Evolutionary conservation across 2,888 invertebrate species (phyloP), one percentile per base, ranked within the genome.

Genomic region (Agrypnus murinus): DNA sequence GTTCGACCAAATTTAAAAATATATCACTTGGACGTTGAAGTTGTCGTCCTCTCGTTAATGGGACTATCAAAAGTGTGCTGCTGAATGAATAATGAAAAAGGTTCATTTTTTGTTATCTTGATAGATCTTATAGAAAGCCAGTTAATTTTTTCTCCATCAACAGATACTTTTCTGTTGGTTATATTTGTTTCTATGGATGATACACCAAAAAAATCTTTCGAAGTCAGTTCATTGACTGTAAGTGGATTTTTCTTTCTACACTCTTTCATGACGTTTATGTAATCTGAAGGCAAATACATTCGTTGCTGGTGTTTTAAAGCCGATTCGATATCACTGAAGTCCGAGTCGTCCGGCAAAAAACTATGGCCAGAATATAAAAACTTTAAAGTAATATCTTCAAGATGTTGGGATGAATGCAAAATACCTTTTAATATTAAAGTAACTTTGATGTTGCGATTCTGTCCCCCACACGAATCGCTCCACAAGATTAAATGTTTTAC

Each of bases 401-500:
- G n/a, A n/a, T n/a, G n/a, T n/a, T n/a, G n/a, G n/a, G n/a, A n/a
- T n/a, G n/a, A n/a, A 14, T 62, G 46, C 7, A 65, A 14, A 10
- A 55, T 32, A 32, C 1, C 32, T 67, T 67, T 73, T 31, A 75
- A 53, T 62, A 78, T 69, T 36, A 77, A 63, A 17, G 69, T 65
- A 5, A 75, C 46, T 68, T 76, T 78, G 10, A 77, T 75, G 60
- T 76, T 76, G 1, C 72, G 38, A 40, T 76, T 77, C 60, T 75
- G 77, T 19, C 76, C 77, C 7, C 77, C 75, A 50, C 75, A 75
- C 1, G 72, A 74, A 59, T 77, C 74, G 38, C 63, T 64, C 75
- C 75, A 77, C 32, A 76, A 59, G 45, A 77, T 69, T 9, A 77
- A 59, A 40, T 76, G 19, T 59, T 64, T 45, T 12, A 73, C 71